phyloP scores from a whole-genome alignment of 2,113 vertebrate species.

The Xiphophorus maculatus region DNA sequence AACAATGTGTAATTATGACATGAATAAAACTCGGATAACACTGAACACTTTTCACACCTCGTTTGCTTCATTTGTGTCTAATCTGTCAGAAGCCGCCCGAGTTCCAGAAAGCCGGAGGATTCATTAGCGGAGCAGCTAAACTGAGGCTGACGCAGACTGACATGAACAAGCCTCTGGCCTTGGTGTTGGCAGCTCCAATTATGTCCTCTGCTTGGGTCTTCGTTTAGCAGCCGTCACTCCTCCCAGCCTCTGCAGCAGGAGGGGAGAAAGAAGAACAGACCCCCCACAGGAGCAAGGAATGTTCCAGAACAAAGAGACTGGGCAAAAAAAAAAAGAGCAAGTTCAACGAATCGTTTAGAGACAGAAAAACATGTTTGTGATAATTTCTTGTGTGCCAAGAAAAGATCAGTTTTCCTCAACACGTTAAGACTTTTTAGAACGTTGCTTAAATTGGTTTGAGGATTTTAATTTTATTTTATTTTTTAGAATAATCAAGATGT shows the following conservation, averaged over 20 bases:
- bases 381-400: neutral
- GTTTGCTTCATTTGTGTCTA: slow-evolving; percentile 35
- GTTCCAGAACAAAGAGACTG: slow-evolving; percentile 46
- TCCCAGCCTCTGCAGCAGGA: slow-evolving; percentile 32
- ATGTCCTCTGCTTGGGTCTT: slow-evolving; percentile 55
- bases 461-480: neutral
- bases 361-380: slow-evolving; percentile 26
- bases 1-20: slow-evolving; percentile 78
- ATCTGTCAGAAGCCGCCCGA: neutral
- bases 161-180: slow-evolving; percentile 43
- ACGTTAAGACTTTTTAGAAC: neutral
- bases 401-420: neutral
- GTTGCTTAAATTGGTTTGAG: neutral
- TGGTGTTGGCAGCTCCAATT: slow-evolving; percentile 64
- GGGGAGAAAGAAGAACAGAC: neutral
- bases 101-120: neutral
- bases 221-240: slow-evolving; percentile 59
- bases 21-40: slow-evolving; percentile 69
- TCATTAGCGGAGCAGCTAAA: slow-evolving; percentile 2
- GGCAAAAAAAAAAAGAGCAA: slow-evolving; percentile 37
- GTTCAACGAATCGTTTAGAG: slow-evolving; percentile 11
- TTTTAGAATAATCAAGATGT: neutral
- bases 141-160: slow-evolving; percentile 50
- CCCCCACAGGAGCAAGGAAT: slow-evolving; percentile 48
- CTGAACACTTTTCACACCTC: slow-evolving; percentile 15